These are phyloP conservation scores for Brachionus manjavacas DNA, from an alignment of 1,140 invertebrate genomes.

Conservation along the genomic window DNA sequence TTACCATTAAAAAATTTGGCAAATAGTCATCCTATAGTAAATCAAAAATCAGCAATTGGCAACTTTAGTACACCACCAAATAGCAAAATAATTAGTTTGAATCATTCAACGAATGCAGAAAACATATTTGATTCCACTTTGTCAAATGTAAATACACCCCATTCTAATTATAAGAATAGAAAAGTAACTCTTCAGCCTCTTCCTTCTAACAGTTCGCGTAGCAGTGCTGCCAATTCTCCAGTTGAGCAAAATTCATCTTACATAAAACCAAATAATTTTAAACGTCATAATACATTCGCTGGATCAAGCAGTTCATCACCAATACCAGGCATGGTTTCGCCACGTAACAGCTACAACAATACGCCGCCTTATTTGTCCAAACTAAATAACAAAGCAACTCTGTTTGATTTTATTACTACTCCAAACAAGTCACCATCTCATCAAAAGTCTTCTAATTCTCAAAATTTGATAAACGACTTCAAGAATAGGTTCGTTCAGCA, in stretches of 20 bases:
- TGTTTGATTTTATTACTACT: constrained; percentile 33
- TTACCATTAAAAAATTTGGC: background rate
- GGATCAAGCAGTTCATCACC: constrained; percentile 12
- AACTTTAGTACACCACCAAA: background rate
- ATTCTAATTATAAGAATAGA: constrained; percentile 6
- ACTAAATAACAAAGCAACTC: background rate
- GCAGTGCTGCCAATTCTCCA: constrained; percentile 5
- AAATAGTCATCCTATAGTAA: background rate
- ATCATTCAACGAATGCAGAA: background rate
- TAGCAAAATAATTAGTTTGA: background rate
- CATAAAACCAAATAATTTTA: background rate
- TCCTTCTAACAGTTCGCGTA: background rate
- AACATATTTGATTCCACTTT: constrained; percentile 9
- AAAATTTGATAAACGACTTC: background rate
- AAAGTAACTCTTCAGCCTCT: constrained; percentile 13
- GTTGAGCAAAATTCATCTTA: background rate
- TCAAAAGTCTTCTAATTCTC: background rate
- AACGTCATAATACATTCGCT: background rate
- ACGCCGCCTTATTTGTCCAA: constrained; percentile 16
- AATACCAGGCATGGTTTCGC: background rate
- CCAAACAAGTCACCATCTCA: background rate
- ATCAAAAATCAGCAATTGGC: background rate
- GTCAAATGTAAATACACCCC: background rate
- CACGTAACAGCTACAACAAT: background rate
- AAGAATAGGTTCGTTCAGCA: constrained; percentile 21